Percentiles rank a stretch among this genome's conserved stretches.
Conservation (phyloP, 2,113 vertebrate genomes). For the Jaculus jaculus region DNA sequence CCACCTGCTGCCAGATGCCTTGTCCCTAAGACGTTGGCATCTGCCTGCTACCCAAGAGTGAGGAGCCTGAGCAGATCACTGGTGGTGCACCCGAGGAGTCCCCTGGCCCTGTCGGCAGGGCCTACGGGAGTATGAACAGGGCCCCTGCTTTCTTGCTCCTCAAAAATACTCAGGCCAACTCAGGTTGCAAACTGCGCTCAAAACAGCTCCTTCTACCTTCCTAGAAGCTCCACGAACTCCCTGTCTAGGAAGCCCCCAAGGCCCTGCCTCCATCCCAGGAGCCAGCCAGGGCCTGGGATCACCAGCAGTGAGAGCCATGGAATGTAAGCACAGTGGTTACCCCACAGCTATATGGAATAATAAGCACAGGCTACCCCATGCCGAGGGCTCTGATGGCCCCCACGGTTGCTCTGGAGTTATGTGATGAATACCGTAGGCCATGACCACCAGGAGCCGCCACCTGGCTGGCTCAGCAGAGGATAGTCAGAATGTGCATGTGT, state of each 20-base stretch:
- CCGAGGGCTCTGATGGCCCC: background rate
- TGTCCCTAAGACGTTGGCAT: background rate
- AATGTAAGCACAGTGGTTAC: background rate
- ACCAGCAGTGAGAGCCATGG: background rate
- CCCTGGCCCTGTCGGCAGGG: background rate
- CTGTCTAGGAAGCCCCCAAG: too few relatives aligned
- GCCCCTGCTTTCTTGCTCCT: background rate
- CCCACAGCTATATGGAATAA: too few relatives aligned
- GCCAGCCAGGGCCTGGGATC: too few relatives aligned
- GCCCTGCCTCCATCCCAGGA: background rate
- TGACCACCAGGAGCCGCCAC: background rate
- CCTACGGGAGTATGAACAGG: background rate
- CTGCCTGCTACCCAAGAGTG: background rate
- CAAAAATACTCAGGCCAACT: background rate
- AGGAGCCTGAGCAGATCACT: background rate
- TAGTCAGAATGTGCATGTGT: background rate
- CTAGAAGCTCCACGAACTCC: background rate
- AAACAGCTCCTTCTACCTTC: background rate
- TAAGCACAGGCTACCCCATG: too few relatives aligned
- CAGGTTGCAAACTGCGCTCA: background rate
- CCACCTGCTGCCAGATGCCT: background rate
- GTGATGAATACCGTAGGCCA: background rate
- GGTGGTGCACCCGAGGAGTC: background rate
- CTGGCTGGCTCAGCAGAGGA: fast-evolving
- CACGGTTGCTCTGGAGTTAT: background rate